A percentile compares a stretch with the other conserved stretches of the same genome.
phyloP scores from a whole-genome alignment of 2,113 vertebrate genomes.

The Hucho hucho region DNA sequence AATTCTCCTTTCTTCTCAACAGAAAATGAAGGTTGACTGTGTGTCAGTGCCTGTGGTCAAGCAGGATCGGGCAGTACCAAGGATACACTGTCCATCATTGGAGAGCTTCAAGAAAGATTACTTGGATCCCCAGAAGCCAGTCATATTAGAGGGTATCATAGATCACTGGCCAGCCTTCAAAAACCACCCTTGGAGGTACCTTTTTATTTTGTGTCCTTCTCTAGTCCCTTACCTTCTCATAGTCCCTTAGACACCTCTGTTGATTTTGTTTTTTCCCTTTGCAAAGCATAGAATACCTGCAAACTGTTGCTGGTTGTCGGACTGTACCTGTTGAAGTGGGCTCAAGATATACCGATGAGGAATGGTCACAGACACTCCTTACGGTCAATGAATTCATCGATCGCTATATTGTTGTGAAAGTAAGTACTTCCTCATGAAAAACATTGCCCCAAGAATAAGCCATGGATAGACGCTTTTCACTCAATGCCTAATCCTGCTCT shows the following conservation, averaged over 20 bases:
- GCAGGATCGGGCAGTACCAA: constrained; percentile 57
- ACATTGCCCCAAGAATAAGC: background rate
- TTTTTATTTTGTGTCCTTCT: background rate
- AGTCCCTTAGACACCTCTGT: no score
- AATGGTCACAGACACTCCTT: constrained; percentile 89
- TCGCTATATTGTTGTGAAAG: constrained; percentile 75
- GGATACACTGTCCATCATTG: constrained; percentile 80
- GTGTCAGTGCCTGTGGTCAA: constrained; percentile 36
- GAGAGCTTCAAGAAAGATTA: constrained; percentile 81
- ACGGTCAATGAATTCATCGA: constrained; percentile 86
- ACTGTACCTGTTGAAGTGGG: constrained; percentile 94
- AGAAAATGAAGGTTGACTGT: constrained; percentile 61
- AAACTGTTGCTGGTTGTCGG: constrained; percentile 82
- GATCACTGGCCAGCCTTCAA: constrained; percentile 92
- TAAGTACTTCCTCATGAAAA: constrained; percentile 43
- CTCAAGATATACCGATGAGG: constrained; percentile 88
- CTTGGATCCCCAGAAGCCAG: constrained; percentile 77
- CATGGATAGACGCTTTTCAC: background rate
- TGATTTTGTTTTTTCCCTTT: background rate
- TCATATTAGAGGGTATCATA: constrained; percentile 83
- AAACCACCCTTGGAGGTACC: constrained; percentile 87
- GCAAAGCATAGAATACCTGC: constrained; percentile 85
- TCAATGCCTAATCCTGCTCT: constrained; percentile 2
- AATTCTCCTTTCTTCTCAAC: constrained; percentile 41
- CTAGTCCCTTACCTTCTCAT: background rate